Evolutionary conservation across 2,797 vertebrate genomes (phyloP).

Genomic region (Spatula versicolor): DNA sequence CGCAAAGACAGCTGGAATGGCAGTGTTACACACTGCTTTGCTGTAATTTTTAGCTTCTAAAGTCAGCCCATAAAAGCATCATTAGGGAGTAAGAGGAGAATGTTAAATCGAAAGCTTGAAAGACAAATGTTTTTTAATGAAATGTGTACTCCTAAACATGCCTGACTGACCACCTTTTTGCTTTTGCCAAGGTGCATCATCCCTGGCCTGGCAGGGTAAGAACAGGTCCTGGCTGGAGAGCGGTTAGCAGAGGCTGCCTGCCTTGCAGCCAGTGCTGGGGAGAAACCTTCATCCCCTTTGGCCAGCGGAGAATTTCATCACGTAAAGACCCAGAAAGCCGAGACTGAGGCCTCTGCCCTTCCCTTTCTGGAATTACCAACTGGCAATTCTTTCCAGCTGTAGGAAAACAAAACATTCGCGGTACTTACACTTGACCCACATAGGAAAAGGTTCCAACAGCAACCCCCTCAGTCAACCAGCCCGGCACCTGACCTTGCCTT

Average conservation of each 20-base stretch:
- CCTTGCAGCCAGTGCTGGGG: background rate
- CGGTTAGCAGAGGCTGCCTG: background rate
- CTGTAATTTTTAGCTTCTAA: background rate
- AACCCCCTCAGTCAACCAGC: background rate
- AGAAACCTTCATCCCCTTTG: background rate
- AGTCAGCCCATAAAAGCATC: background rate
- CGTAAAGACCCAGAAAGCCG: rapidly evolving
- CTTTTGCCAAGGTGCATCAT: rapidly evolving
- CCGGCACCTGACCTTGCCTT: background rate
- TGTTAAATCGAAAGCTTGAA: background rate
- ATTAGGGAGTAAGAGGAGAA: background rate
- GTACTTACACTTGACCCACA: background rate
- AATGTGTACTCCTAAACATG: background rate
- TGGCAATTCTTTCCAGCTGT: background rate
- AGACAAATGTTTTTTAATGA: background rate
- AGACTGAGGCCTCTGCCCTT: background rate
- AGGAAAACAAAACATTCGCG: rapidly evolving
- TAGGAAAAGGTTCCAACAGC: background rate
- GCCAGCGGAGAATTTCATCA: background rate
- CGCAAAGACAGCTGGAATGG: background rate
- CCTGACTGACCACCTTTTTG: background rate
- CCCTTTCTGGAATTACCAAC: background rate
- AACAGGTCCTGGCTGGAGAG: background rate
- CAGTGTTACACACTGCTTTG: rapidly evolving
- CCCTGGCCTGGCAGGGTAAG: background rate